These are phyloP conservation scores for Dilophus febrilis DNA, from an alignment of 2,888 invertebrate genomes.

Conservation along the genomic window DNA sequence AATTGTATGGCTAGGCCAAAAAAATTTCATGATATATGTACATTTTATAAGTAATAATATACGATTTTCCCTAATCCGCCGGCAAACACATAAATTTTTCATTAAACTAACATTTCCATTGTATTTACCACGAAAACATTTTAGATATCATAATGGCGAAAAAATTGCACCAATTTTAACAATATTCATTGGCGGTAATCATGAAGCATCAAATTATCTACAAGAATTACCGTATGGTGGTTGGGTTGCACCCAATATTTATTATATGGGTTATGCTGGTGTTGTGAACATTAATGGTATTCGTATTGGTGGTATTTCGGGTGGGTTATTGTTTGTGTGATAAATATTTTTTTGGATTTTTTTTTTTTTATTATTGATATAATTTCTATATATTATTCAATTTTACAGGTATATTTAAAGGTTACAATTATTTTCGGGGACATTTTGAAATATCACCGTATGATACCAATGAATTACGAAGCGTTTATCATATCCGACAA, in stretches of 20 bases:
- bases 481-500: slow-evolving; percentile 85
- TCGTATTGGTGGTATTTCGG: slow-evolving; percentile 55
- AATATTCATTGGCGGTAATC: slow-evolving; percentile 95
- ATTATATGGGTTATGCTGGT: slow-evolving; percentile 84
- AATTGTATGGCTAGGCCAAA: slow-evolving; percentile 89
- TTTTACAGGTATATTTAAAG: slow-evolving; percentile 72
- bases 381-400: too few species aligned
- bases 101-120: too few species aligned
- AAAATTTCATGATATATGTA: slow-evolving; percentile 76
- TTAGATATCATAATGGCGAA: slow-evolving; percentile 85
- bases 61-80: too few species aligned
- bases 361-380: too few species aligned
- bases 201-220: slow-evolving; percentile 93
- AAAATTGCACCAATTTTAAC: slow-evolving; percentile 79
- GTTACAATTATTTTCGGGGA: slow-evolving; percentile 63
- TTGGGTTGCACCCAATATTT: slow-evolving; percentile 97
- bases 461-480: slow-evolving; percentile 52
- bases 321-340: slow-evolving; percentile 7
- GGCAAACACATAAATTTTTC: too few species aligned
- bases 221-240: slow-evolving; percentile 95
- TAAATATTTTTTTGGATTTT: too few species aligned
- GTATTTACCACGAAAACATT: slow-evolving; percentile 17
- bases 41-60: slow-evolving; percentile 72
- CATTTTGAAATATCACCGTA: slow-evolving; percentile 84
- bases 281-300: slow-evolving; percentile 71